Conservation (phyloP, 2,113 vertebrate genomes). For the Puntigrus tetrazona region DNA sequence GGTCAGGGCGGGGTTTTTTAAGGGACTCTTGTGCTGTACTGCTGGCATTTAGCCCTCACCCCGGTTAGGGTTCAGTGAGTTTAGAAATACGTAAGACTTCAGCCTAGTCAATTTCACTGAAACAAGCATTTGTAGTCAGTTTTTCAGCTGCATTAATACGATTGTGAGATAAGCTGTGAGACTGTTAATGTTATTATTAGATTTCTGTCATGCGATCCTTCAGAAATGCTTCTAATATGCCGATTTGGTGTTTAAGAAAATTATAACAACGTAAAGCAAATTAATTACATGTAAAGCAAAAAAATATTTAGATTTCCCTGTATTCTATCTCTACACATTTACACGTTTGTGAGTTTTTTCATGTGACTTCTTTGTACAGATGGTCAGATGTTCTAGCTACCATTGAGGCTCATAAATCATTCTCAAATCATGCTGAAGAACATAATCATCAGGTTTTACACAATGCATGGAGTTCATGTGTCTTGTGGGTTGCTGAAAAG, state of each 20-base stretch:
- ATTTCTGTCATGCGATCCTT: background rate
- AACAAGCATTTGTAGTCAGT: background rate
- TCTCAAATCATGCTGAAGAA: background rate
- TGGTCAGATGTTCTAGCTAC: background rate
- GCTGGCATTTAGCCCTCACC: constrained; percentile 45
- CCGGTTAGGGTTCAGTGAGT: constrained; percentile 45
- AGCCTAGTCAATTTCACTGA: constrained; percentile 1
- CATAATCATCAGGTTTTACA: background rate
- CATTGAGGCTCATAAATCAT: background rate
- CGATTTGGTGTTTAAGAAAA: background rate
- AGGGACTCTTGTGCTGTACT: constrained; percentile 16
- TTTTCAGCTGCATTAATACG: background rate
- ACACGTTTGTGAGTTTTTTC: background rate
- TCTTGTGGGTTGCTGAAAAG: background rate
- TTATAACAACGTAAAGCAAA: no score
- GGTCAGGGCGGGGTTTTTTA: constrained; percentile 39
- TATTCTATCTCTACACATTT: background rate
- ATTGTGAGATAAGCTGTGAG: no score
- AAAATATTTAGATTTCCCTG: background rate
- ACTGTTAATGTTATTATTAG: no score
- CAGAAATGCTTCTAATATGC: background rate
- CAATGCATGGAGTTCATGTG: background rate
- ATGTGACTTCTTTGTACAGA: background rate
- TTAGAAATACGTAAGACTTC: background rate
- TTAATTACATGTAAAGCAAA: background rate